Evolutionary conservation across 2,797 vertebrate species (phyloP).

Genomic region (Pygocentrus nattereri): DNA sequence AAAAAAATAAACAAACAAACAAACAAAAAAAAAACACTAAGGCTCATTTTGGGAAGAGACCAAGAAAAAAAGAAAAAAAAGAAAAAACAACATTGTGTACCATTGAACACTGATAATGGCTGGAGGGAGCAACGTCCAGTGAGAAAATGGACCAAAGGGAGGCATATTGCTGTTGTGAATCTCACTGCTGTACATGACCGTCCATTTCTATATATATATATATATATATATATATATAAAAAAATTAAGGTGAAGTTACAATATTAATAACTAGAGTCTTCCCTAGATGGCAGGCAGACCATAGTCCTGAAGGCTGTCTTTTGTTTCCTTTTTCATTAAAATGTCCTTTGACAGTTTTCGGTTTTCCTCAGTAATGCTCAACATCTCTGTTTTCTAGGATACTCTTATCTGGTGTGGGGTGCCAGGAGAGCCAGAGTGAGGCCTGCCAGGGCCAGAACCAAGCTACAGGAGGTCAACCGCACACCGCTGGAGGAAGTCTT

Average conservation of each 20-base stretch:
- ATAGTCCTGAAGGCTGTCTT: constrained; percentile 76
- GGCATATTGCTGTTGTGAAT: constrained; percentile 58
- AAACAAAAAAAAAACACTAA: constrained; percentile 31
- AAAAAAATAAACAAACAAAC: not conserved
- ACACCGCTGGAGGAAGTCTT: rapidly evolving
- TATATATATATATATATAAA: constrained; percentile 49
- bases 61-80: constrained; percentile 63
- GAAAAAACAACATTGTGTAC: constrained; percentile 42
- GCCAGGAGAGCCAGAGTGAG: constrained; percentile 72
- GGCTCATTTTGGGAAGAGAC: constrained; percentile 59
- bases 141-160: constrained; percentile 49
- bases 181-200: constrained; percentile 73
- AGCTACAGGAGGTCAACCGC: constrained; percentile 58
- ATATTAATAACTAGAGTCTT: constrained; percentile 76
- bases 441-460: constrained; percentile 70
- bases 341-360: constrained; percentile 77
- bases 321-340: constrained; percentile 22
- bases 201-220: constrained; percentile 54
- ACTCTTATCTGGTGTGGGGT: constrained; percentile 77
- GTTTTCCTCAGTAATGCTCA: constrained; percentile 54
- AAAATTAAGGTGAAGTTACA: constrained; percentile 80
- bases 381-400: constrained; percentile 3
- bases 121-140: constrained; percentile 63
- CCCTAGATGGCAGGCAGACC: constrained; percentile 71
- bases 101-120: constrained; percentile 59